Conservation (phyloP, 2,888 invertebrate genomes). For the Drepanosiphum platanoidis region DNA sequence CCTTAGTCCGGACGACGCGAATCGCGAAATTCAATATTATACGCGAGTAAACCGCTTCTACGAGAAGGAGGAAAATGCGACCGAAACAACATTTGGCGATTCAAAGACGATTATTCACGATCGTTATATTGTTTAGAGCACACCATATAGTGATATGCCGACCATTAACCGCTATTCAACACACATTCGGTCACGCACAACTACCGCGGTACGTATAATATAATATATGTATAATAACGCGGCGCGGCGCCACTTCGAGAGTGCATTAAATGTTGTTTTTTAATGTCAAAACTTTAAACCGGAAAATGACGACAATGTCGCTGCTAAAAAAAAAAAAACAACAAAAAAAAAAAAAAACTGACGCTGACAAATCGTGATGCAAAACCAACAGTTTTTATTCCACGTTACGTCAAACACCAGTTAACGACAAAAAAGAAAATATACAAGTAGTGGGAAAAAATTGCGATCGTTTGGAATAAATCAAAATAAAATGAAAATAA, state of each 20-base stretch:
- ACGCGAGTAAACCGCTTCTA: no score
- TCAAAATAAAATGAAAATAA: no score
- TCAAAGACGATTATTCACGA: no score
- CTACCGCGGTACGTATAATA: neutral
- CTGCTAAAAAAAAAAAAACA: neutral
- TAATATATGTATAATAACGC: neutral
- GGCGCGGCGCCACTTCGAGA: neutral
- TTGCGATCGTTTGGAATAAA: no score
- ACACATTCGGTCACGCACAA: neutral
- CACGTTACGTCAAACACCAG: conserved; percentile 43
- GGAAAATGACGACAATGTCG: neutral
- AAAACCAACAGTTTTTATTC: conserved; percentile 47
- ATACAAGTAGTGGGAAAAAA: no score
- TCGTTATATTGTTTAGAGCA: neutral
- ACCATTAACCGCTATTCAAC: neutral
- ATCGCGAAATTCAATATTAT: no score
- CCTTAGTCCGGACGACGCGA: no score
- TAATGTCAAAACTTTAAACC: neutral
- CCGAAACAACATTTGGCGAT: no score
- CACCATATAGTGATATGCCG: neutral
- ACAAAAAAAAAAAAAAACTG: neutral
- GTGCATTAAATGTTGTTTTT: neutral
- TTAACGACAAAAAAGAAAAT: neutral
- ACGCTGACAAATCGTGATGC: conserved; percentile 46
- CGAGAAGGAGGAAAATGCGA: no score